Conservation (phyloP, 1,140 invertebrate genomes). For the Hyles vespertilio region DNA sequence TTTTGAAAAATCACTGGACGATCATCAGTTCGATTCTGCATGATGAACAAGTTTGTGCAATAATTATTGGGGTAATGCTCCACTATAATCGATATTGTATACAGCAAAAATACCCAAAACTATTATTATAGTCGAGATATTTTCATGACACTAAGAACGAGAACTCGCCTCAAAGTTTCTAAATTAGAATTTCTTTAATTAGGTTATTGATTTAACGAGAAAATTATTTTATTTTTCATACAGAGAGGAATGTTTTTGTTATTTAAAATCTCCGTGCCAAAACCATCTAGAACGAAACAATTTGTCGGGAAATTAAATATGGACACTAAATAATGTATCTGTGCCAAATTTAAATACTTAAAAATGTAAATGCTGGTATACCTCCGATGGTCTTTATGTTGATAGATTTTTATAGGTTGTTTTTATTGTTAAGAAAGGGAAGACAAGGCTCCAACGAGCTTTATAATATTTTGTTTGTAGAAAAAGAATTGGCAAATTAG, state of each 20-base stretch:
- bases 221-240: slow-evolving; percentile 46
- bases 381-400: slow-evolving; percentile 67
- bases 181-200: slow-evolving; percentile 53
- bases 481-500: slow-evolving; percentile 63
- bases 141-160: background rate
- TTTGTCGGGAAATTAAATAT: slow-evolving; percentile 37
- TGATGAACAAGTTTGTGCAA: slow-evolving; percentile 61
- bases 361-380: slow-evolving; percentile 30
- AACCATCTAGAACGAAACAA: slow-evolving; percentile 57
- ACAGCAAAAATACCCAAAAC: too few species aligned
- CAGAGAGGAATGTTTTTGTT: slow-evolving; percentile 31
- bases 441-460: slow-evolving; percentile 44
- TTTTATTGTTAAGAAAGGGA: slow-evolving; percentile 72
- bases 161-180: background rate
- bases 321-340: slow-evolving; percentile 45
- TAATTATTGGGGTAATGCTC: slow-evolving; percentile 32
- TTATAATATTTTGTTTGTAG: slow-evolving; percentile 59
- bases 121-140: too few species aligned
- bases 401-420: slow-evolving; percentile 72
- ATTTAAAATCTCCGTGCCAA: slow-evolving; percentile 48
- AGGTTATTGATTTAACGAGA: slow-evolving; percentile 44
- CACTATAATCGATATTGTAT: too few species aligned
- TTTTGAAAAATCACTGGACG: background rate
- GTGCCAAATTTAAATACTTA: slow-evolving; percentile 64
- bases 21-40: slow-evolving; percentile 54